Base-by-base conservation (phyloP, 1,140 invertebrate genomes). In the Halictus rubicundus region DNA sequence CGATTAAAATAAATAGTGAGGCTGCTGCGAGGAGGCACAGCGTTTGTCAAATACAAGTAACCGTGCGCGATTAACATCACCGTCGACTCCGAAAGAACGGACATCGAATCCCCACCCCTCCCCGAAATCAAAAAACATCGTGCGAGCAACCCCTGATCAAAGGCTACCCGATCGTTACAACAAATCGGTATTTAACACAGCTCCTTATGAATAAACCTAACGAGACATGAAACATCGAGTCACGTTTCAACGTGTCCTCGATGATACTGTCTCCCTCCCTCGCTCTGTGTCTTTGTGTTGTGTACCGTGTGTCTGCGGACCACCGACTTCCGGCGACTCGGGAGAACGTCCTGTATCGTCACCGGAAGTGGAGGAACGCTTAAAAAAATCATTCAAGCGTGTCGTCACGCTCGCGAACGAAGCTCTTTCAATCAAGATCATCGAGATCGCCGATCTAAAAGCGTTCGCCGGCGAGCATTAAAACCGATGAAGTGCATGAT, bases 1-100 rank as follows among this genome's bases (percentile, higher is more conserved):
- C 27, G 66, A 42, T 73, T 63, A 75, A 81, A 83, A 87, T 87
- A 87, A 87, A 87, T 87, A 87, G 69, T 82, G 57, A 71, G 57
- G 78, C 86, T 87, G 79, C 78, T 87, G 68, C 71, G 74, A 78
- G 74, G 60, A 87, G 71, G 64, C 59, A 78, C 82, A 87, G 85
- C 82, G 71, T 77, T 87, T 77, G 78, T 87, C 77, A 86, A 83
- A 65, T 71, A 72, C 72, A 70, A 42, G 52, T 80, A 61, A 64
- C 60, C 61, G 68, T 57, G 70, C 70, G 52, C 42, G 64, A 70
- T 32, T 25, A 8, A 46, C 21, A 16, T 19, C 3, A 25, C 7
- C 25, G 21, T 7, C 25, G 42, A 46, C 14, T 14, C 72, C 59
- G 52, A 75, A 72, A 76, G 21, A 32, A 65, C 9, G 7, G 19